Base-by-base conservation (phyloP, 2,888 invertebrate species). In the Agriotes lineatus region DNA sequence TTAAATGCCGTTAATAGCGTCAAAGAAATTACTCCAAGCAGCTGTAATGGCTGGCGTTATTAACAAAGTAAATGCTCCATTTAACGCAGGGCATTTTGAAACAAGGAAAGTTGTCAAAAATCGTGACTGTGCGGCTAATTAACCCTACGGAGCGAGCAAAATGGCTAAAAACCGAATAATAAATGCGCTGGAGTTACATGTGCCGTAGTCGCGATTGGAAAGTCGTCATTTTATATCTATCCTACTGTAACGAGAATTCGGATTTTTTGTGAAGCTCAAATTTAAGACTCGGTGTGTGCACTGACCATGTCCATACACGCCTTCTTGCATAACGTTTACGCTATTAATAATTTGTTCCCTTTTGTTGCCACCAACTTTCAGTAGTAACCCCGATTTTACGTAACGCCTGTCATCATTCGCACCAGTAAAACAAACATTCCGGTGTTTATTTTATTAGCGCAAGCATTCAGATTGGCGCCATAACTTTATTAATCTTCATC, bases 291-390 rank as follows among this genome's bases (percentile, higher is more conserved):
- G 56, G 25, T 61, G 68, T 69, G 69, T 60, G 62, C 69, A 69
- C 5, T 60, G 60, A 69, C 69, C 64, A 69, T 69, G 64, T 69
- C 69, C 64, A 64, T 64, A 64, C 64, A 69, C 69, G 56, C 68
- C 68, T 62, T 61, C 54, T 69, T 69, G 62, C 69, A 63, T 64
- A 69, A 67, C 48, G 10, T 35, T 44, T 56, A 14, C 33, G 54
- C 42, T 35, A 25, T 45, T 44, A 56, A 56, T 67, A 60, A 57
- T 50, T 62, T 67, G 67, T 45, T 67, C 52, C 68, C 58, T 56
- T 61, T 61, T 50, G 60, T 61, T 60, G 16, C 48, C 45, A 22
- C 44, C 19, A 19, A 63, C 63, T 45, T 45, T 59, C 59, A 10
- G 44, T 25, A 16, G 14, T 50, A 25, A 30, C 16, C 52, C 37